Evolutionary conservation across 2,888 invertebrate genomes (phyloP).

Genomic region (Orthonychiurus folsomi): DNA sequence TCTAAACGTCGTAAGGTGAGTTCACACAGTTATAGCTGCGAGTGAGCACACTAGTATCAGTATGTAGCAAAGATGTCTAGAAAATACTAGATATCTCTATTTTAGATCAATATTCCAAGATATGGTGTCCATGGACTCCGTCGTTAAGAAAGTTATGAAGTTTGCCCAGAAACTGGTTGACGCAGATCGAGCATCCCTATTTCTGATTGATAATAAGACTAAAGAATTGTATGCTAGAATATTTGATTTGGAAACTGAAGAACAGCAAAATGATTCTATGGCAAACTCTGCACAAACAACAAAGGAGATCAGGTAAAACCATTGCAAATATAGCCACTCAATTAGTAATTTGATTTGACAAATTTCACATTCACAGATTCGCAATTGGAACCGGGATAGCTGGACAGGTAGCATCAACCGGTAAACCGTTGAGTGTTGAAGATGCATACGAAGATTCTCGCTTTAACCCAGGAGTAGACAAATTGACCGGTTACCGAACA

Average conservation of each 20-base stretch:
- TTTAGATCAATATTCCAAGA: conserved; percentile 75
- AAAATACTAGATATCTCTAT: not conserved
- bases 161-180: conserved; percentile 71
- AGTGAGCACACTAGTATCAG: not conserved
- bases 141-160: conserved; percentile 74
- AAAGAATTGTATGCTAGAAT: conserved; percentile 66
- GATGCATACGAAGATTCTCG: conserved; percentile 70
- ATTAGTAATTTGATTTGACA: not conserved
- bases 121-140: conserved; percentile 60
- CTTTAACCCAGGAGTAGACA: conserved; percentile 64
- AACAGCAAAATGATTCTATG: not conserved
- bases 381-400: conserved; percentile 73
- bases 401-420: conserved; percentile 69
- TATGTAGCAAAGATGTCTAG: too few relatives aligned
- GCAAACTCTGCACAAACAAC: not conserved
- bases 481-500: conserved; percentile 51
- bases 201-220: conserved; percentile 64
- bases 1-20: conserved; percentile 70
- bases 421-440: conserved; percentile 68
- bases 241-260: conserved; percentile 55
- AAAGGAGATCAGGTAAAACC: conserved; percentile 12
- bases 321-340: too few relatives aligned
- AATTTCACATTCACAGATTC: too few relatives aligned
- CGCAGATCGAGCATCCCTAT: conserved; percentile 74
- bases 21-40: conserved; percentile 30